Percentiles rank a stretch among this genome's conserved stretches.
phyloP scores from a whole-genome alignment of 2,888 invertebrate genomes.

The Plebejus melissa region DNA sequence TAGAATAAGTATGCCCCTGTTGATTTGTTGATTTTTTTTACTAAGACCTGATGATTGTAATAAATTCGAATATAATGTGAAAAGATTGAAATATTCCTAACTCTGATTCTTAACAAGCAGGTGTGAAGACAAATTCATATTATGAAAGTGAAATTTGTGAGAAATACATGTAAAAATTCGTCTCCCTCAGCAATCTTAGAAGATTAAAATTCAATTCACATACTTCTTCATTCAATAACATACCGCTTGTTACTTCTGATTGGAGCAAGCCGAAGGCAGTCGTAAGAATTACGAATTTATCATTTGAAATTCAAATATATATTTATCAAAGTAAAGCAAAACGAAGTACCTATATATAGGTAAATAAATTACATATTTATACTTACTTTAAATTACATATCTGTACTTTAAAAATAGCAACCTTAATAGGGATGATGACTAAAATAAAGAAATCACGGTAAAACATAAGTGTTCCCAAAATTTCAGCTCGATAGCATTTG shows the following conservation, averaged over 20 bases:
- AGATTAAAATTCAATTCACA: conserved; percentile 13
- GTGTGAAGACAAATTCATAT: background rate
- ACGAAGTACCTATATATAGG: background rate
- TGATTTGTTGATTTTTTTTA: too few species aligned
- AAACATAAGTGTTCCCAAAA: too few species aligned
- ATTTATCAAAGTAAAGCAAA: background rate
- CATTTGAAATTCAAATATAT: conserved; percentile 18
- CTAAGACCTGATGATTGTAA: background rate
- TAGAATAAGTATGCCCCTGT: too few species aligned
- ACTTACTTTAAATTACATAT: too few species aligned
- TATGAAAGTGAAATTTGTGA: background rate
- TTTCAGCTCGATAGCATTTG: too few species aligned
- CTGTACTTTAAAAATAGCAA: too few species aligned
- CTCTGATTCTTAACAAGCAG: background rate
- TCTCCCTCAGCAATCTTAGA: background rate
- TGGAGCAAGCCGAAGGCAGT: background rate
- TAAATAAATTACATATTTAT: too few species aligned
- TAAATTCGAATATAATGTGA: background rate
- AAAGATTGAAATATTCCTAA: background rate
- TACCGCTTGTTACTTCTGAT: conserved; percentile 1
- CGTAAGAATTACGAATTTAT: background rate
- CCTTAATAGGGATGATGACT: too few species aligned
- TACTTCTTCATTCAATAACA: conserved; percentile 16
- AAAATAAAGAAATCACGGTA: too few species aligned
- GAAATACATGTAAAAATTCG: background rate